Conservation (phyloP, 2,888 invertebrate species). For the Bruchidius siliquastri region DNA sequence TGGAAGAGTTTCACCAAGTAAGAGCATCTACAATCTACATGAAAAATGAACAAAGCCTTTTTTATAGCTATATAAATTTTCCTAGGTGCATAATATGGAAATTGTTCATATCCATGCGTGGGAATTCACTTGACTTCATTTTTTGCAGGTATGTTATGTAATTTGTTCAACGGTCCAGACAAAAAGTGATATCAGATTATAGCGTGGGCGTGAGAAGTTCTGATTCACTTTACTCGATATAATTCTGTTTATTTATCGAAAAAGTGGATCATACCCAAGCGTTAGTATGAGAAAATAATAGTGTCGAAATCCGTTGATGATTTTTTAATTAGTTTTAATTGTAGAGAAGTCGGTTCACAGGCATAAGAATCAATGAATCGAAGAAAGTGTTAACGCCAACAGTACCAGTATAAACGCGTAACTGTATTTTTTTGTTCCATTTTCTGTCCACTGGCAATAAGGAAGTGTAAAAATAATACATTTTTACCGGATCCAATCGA, state of each 20-base stretch:
- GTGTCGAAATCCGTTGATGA: background rate
- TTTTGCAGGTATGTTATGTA: no score
- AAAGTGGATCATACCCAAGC: background rate
- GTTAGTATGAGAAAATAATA: background rate
- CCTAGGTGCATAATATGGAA: no score
- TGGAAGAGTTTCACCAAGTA: no score
- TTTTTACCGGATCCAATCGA: background rate
- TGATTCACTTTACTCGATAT: background rate
- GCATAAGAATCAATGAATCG: background rate
- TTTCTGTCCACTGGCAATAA: background rate
- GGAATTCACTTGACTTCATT: no score
- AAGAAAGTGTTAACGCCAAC: background rate
- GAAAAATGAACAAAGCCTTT: no score
- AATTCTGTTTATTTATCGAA: background rate
- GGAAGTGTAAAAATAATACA: background rate
- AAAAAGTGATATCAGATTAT: background rate
- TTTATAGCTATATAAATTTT: no score
- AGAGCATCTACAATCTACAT: no score
- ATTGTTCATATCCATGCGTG: no score
- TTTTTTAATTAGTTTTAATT: background rate
- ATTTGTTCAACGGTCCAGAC: background rate
- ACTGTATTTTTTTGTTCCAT: background rate
- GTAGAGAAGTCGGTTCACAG: background rate
- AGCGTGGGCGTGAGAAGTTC: background rate
- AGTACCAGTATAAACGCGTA: background rate